These are phyloP conservation scores for Echinarachnius parma DNA, from an alignment of 53 echinoderm and acorn worm species.

Conservation along the genomic window DNA sequence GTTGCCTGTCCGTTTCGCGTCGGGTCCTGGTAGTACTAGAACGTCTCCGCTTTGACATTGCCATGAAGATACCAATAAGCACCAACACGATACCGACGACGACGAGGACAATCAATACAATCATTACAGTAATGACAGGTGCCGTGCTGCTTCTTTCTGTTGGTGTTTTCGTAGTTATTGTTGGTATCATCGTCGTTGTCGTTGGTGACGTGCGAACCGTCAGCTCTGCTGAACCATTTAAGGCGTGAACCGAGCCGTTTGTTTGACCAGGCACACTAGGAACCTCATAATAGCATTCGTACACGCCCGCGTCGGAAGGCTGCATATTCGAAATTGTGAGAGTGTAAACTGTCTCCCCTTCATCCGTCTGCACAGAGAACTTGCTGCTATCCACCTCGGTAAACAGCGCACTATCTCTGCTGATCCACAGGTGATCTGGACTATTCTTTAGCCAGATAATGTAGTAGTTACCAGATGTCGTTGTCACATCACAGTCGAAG, in stretches of 20 bases:
- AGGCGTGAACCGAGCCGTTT: too few species aligned
- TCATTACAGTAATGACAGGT: too few species aligned
- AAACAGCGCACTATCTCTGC: conserved; percentile 4
- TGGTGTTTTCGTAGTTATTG: too few species aligned
- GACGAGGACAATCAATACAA: too few species aligned
- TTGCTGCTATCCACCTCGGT: too few species aligned
- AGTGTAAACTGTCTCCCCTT: not conserved
- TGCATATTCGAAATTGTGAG: conserved; percentile 11
- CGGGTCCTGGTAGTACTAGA: not conserved
- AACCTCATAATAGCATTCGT: conserved; percentile 21
- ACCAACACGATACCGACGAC: conserved; percentile 2
- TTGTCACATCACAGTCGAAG: conserved; percentile 8
- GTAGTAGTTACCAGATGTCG: not conserved
- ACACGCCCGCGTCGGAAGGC: not conserved
- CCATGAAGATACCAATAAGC: not conserved
- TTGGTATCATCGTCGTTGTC: too few species aligned
- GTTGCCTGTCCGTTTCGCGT: not conserved
- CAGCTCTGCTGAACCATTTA: too few species aligned
- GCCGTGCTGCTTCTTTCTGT: too few species aligned
- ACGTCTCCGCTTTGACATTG: not conserved
- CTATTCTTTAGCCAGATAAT: conserved; percentile 9
- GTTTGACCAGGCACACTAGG: too few species aligned
- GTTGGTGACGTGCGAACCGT: too few species aligned
- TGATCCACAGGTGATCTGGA: not conserved
- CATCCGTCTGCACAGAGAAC: not conserved